phyloP scores from a whole-genome alignment of 1,140 invertebrate genomes.

The Sinella curviseta region DNA sequence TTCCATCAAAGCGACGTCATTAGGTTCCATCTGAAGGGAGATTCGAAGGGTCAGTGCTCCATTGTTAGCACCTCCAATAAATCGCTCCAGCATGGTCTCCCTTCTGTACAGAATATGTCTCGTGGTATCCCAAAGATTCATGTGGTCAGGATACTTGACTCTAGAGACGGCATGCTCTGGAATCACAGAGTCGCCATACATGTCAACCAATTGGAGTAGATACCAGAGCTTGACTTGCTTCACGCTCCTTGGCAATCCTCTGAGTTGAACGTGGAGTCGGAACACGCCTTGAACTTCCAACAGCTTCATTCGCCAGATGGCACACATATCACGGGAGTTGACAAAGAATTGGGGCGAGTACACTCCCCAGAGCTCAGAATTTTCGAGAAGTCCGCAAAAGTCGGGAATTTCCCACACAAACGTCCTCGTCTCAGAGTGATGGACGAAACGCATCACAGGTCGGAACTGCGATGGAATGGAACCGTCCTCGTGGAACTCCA shows the following conservation, averaged over 20 bases:
- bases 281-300: constrained; percentile 36
- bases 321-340: constrained; percentile 31
- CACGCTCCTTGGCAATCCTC: constrained; percentile 26
- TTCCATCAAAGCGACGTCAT: not conserved
- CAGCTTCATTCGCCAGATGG: constrained; percentile 39
- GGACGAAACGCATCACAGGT: not conserved
- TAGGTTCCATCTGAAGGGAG: constrained; percentile 34
- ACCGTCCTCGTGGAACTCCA: not conserved
- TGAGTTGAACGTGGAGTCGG: constrained; percentile 35
- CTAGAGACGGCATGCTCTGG: constrained; percentile 29
- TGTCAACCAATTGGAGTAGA: constrained; percentile 29
- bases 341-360: constrained; percentile 40
- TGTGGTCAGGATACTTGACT: constrained; percentile 33
- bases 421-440: constrained; percentile 33
- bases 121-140: constrained; percentile 28
- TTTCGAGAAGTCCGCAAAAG: constrained; percentile 26
- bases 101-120: constrained; percentile 33
- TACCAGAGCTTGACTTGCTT: constrained; percentile 36
- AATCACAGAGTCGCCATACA: constrained; percentile 30
- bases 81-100: constrained; percentile 30
- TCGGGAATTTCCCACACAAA: constrained; percentile 39
- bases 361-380: constrained; percentile 28
- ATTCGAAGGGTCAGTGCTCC: constrained; percentile 24
- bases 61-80: not conserved
- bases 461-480: not conserved